Evolutionary conservation across 2,113 vertebrate genomes (phyloP).

Genomic region (Patagioenas fasciata): DNA sequence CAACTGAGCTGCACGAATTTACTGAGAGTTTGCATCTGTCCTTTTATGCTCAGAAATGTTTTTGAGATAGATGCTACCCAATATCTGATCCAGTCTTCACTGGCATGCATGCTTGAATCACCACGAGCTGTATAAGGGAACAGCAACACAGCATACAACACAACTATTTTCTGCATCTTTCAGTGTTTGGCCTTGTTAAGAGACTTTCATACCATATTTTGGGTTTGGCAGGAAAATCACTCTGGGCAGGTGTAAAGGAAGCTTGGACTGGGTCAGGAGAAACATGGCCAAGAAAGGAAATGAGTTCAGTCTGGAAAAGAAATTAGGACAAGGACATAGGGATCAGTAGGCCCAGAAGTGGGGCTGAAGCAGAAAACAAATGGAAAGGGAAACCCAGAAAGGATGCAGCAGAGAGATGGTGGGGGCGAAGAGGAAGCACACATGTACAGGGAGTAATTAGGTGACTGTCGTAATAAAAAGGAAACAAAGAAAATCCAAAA

Average conservation of each 20-base stretch:
- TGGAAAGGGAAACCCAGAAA: slow-evolving; percentile 38
- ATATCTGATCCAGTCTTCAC: neutral
- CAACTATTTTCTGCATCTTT: neutral
- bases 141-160: neutral
- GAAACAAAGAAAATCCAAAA: slow-evolving; percentile 29
- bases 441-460: slow-evolving; percentile 15
- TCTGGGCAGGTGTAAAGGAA: slow-evolving; percentile 59
- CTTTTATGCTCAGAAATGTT: neutral
- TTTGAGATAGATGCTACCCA: neutral
- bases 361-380: slow-evolving; percentile 45
- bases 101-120: neutral
- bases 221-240: slow-evolving; percentile 43
- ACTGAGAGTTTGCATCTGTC: neutral
- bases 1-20: neutral
- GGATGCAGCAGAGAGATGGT: slow-evolving; percentile 24
- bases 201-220: slow-evolving; percentile 18
- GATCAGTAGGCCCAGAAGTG: slow-evolving; percentile 5
- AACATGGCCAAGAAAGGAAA: slow-evolving; percentile 62
- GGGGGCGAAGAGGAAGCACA: slow-evolving; percentile 15
- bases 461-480: neutral
- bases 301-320: slow-evolving; percentile 53
- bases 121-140: neutral
- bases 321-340: slow-evolving; percentile 54
- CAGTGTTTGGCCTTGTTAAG: neutral
- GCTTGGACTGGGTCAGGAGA: slow-evolving; percentile 45